Evolutionary conservation across 2,113 vertebrate genomes (phyloP), one percentile per base, ranked within the genome.

Genomic region (Sceloporus tristichus): DNA sequence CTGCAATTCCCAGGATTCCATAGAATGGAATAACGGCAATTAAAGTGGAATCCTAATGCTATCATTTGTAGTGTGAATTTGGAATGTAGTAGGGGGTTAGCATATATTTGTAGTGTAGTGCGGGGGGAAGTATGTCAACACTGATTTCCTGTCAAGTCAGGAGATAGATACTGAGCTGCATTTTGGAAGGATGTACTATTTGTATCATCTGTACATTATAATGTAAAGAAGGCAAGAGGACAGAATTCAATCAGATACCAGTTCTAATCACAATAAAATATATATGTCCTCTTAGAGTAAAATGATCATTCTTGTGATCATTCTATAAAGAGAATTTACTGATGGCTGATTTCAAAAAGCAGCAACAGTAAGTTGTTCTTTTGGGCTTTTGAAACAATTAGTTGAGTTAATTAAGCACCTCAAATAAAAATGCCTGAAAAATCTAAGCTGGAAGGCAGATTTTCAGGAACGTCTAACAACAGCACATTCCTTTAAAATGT

Each of bases 381-480:
- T 62, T 53, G 75, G 73, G 66, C 54, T 56, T 34, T 25, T 66
- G 40, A 5, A 80, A 40, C 59, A 80, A 84, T 84, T 84, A 68
- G 71, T 80, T 70, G 48, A 34, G 65, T 42, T 54, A 53, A 56
- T 71, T 87, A 87, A 56, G 16, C 48, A 54, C 85, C 66, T 3
- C 71, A 53, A 71, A 80, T 80, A 73, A 71, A 87, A 71, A 87
- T 80, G 75, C 5, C 40, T 38, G n/a, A 54, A 42, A 34, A 53
- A 78, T 86, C 53, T 68, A 23, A 80, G n/a, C 48, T 87, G 14
- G 54, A 87, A 80, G 79, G 34, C 34, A 73, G 79, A 29, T 80
- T 80, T 53, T 25, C 53, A 68, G 23, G 25, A 75, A 77, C 21
- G 27, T 65, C 66, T 66, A 48, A 62, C 25, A 82, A 53, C 29